These are phyloP conservation scores for Blastomussa wellsi DNA, from an alignment of 92 coral and sea anemone genomes.

Conservation along the genomic window DNA sequence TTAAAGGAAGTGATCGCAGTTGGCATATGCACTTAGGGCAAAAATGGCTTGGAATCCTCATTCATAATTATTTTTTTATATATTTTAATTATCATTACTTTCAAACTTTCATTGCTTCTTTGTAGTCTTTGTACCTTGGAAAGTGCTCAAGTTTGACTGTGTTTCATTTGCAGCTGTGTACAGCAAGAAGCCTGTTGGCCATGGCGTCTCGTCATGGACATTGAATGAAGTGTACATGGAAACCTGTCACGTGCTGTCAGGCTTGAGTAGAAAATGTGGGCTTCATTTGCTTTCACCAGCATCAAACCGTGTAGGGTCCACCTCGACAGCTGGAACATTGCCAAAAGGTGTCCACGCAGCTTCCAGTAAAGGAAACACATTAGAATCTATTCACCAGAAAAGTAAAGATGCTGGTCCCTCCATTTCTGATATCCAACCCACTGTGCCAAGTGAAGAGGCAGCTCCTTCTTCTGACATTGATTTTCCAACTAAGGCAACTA, in stretches of 20 bases:
- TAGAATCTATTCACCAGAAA: background rate
- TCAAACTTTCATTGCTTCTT: no score
- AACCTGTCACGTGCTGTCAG: conserved; percentile 89
- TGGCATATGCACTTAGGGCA: no score
- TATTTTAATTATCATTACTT: no score
- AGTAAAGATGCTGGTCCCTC: background rate
- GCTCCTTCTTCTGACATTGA: background rate
- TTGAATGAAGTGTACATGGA: conserved; percentile 98
- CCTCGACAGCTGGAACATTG: background rate
- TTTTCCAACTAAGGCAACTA: background rate
- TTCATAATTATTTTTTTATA: no score
- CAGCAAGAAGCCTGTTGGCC: conserved; percentile 79
- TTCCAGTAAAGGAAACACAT: background rate
- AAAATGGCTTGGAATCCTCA: no score
- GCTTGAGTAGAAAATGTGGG: conserved; percentile 89
- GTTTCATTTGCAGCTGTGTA: conserved; percentile 65
- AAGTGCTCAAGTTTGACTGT: background rate
- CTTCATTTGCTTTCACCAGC: conserved; percentile 82
- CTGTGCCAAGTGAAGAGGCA: background rate
- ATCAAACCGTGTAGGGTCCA: conserved; percentile 1
- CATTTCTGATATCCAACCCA: background rate
- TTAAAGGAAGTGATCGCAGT: no score
- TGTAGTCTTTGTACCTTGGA: no score
- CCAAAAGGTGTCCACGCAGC: background rate
- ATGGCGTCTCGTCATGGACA: conserved; percentile 88